Evolutionary conservation across 92 coral and sea anemone species (phyloP), one percentile per base, ranked within the genome.

Genomic region (Zoanthus sansibaricus): DNA sequence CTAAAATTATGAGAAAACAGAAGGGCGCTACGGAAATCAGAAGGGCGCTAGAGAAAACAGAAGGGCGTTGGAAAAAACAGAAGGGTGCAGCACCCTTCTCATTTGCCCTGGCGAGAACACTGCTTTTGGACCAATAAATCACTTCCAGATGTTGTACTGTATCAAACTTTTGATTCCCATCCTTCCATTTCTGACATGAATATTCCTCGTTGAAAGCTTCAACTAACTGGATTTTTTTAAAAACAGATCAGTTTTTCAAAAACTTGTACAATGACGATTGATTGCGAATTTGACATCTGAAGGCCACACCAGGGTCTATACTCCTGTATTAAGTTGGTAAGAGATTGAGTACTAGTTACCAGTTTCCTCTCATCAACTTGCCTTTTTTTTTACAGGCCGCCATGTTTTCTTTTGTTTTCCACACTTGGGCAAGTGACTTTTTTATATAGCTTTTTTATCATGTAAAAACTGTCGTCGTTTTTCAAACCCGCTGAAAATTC

Each of bases 371-470:
- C 66, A n/a, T 76, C 64, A 64, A 44, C 55, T 72, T 55, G 17
- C 45, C 77, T 14, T 44, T 72, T 30, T 25, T 75, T 75, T 51
- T 76, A 67, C 80, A 76, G 44, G 80, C 48, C 47, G 46, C 20
- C 21, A 51, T 52, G 80, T 76, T 76, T 76, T 76, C 79, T 76
- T 76, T 76, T 76, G 66, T 76, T 76, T 76, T 76, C 66, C 66
- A 52, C 80, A 51, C 46, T 9, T 52, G 17, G 61, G 78, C 37
- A 17, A 62, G 78, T 75, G 59, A 75, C 61, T 48, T 3, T 76
- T 76, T 76, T 76, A 76, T 51, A 52, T 51, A 51, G 77, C 77
- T 72, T 54, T 72, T 72, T 72, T 72, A 37, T 30, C 74, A 70
- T 70, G 78, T 58, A 73, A 73, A 73, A 51, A 54, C 80, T 76